phyloP scores from a whole-genome alignment of 23 tunicate genomes.

The Ascidia mentula region DNA sequence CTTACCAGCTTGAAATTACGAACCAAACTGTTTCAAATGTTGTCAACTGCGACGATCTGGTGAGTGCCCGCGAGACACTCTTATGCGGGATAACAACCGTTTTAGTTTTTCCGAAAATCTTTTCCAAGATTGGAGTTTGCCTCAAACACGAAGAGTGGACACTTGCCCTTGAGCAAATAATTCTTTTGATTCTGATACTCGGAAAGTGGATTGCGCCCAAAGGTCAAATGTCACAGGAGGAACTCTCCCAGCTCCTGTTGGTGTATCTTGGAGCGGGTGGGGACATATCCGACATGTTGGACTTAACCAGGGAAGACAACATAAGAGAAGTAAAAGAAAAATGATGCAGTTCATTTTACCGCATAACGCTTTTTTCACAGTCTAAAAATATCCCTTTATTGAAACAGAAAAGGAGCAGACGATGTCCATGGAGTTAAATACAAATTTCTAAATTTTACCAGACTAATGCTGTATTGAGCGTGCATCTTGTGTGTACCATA shows the following conservation, averaged over 20 bases:
- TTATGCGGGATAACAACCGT: too few species aligned
- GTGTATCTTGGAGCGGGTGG: constrained; percentile 80
- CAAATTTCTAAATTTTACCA: too few species aligned
- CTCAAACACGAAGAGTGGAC: constrained; percentile 67
- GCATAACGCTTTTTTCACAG: too few species aligned
- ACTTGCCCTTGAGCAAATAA: constrained; percentile 72
- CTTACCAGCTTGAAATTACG: background rate
- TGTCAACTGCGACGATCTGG: background rate
- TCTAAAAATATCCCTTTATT: too few species aligned
- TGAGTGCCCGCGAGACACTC: too few species aligned
- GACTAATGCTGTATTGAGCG: too few species aligned
- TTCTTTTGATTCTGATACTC: constrained; percentile 71
- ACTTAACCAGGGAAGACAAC: constrained; percentile 51
- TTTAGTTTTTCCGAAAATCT: too few species aligned
- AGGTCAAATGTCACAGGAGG: constrained; percentile 56
- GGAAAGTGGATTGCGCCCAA: constrained; percentile 93
- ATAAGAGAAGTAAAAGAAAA: constrained; percentile 20
- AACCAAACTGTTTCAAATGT: background rate
- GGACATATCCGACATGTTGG: constrained; percentile 72
- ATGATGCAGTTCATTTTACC: too few species aligned
- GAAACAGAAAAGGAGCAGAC: too few species aligned
- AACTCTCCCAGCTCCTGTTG: constrained; percentile 70
- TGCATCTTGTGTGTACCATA: background rate
- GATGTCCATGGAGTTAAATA: too few species aligned
- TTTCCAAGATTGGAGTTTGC: too few species aligned